phyloP scores from a whole-genome alignment of 2,797 vertebrate genomes.

The Silurus aristotelis region DNA sequence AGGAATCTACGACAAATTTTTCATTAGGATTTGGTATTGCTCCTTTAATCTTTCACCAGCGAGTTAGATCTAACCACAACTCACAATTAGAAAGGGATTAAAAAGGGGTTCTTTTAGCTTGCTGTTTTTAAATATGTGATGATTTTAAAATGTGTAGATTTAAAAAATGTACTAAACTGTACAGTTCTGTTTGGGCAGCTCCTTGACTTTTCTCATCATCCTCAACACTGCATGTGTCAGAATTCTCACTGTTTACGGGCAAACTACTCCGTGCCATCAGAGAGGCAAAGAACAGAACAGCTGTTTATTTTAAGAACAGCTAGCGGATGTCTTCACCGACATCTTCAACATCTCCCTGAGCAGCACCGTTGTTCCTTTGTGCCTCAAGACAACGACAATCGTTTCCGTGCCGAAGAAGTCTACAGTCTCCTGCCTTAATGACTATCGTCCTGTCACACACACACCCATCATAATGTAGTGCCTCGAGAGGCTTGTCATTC shows the following conservation, averaged over 20 bases:
- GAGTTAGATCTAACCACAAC: neutral
- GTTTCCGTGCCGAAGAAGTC: too few relatives aligned
- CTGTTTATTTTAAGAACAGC: too few relatives aligned
- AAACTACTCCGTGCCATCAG: too few relatives aligned
- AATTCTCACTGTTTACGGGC: neutral
- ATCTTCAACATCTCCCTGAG: too few relatives aligned
- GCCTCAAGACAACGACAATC: too few relatives aligned
- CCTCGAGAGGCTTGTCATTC: too few relatives aligned
- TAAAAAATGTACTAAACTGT: neutral
- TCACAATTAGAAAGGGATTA: neutral
- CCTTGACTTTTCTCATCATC: neutral
- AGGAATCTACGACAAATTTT: neutral
- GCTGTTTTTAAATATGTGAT: neutral
- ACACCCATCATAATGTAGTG: too few relatives aligned
- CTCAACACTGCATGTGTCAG: neutral
- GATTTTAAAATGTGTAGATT: neutral
- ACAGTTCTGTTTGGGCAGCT: neutral
- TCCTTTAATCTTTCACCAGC: neutral
- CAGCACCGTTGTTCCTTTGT: too few relatives aligned
- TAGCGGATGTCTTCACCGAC: too few relatives aligned
- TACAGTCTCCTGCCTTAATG: too few relatives aligned
- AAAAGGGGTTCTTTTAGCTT: neutral
- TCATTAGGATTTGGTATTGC: neutral
- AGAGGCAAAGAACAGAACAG: too few relatives aligned
- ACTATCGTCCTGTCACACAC: too few relatives aligned